Conservation (phyloP, 2,888 invertebrate species). For the Melieria picta region DNA sequence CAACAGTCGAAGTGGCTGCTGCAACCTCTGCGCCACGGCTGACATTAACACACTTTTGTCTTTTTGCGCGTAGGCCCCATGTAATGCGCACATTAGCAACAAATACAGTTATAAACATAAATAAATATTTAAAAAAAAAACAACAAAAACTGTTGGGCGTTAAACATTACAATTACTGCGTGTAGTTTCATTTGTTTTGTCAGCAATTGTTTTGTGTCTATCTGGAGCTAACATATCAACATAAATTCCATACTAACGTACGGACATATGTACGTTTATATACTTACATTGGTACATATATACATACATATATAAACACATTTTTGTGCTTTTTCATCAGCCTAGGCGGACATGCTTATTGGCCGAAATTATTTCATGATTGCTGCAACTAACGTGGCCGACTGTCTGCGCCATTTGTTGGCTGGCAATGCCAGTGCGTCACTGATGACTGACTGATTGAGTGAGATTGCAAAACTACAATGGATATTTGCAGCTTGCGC, state of each 20-base stretch:
- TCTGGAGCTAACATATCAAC: no score
- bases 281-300: background rate
- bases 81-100: no score
- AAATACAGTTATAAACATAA: no score
- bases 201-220: background rate
- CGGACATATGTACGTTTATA: background rate
- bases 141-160: no score
- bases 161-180: no score
- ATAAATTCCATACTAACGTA: background rate
- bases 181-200: background rate
- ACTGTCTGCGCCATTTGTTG: background rate
- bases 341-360: background rate
- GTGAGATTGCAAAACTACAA: background rate
- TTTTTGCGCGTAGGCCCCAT: no score
- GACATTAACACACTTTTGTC: slow-evolving; percentile 14
- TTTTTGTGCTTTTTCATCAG: no score
- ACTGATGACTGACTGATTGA: background rate
- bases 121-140: no score
- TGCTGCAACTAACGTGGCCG: background rate
- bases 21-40: background rate
- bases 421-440: background rate
- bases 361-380: background rate
- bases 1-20: no score
- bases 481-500: background rate
- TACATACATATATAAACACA: background rate